phyloP scores from a whole-genome alignment of 2,888 invertebrate species.

The Tridacna crocea region DNA sequence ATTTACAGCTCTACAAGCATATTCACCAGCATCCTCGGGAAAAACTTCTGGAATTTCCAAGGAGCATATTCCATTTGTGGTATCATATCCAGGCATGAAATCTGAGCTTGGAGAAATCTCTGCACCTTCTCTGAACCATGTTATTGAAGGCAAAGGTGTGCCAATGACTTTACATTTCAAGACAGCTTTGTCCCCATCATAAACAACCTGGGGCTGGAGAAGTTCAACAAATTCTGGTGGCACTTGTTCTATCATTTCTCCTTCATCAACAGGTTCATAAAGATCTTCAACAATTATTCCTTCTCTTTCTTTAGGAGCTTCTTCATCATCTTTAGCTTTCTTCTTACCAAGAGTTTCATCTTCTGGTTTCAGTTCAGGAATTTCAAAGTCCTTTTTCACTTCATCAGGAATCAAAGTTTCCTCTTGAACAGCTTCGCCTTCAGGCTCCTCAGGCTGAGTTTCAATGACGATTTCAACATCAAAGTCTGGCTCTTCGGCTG shows the following conservation, averaged over 20 bases:
- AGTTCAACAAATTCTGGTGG: slow-evolving; percentile 80
- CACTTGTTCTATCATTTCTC: slow-evolving; percentile 69
- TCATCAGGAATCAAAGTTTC: slow-evolving; percentile 63
- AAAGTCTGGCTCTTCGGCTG: slow-evolving; percentile 65
- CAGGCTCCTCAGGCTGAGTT: slow-evolving; percentile 57
- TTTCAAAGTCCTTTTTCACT: slow-evolving; percentile 66
- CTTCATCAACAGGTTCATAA: slow-evolving; percentile 69
- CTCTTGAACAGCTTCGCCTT: slow-evolving; percentile 56
- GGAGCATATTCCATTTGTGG: slow-evolving; percentile 86
- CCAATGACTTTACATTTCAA: slow-evolving; percentile 79
- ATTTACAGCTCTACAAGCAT: slow-evolving; percentile 97
- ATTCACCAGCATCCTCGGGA: slow-evolving; percentile 98
- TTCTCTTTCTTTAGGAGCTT: slow-evolving; percentile 64
- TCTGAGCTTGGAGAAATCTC: slow-evolving; percentile 75
- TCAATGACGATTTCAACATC: slow-evolving; percentile 41
- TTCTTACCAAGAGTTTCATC: slow-evolving; percentile 64
- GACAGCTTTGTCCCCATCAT: slow-evolving; percentile 77
- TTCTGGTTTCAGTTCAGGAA: slow-evolving; percentile 62
- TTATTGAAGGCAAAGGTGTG: slow-evolving; percentile 77
- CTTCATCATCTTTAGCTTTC: slow-evolving; percentile 60
- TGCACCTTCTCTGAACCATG: slow-evolving; percentile 78
- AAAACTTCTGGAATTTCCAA: slow-evolving; percentile 98
- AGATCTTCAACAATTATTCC: slow-evolving; percentile 62
- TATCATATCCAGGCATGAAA: slow-evolving; percentile 74
- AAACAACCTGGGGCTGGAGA: slow-evolving; percentile 78